Evolutionary conservation across 92 coral and sea anemone species (phyloP), one percentile per base, ranked within the genome.

Genomic region (Chrysogorgia sp.): DNA sequence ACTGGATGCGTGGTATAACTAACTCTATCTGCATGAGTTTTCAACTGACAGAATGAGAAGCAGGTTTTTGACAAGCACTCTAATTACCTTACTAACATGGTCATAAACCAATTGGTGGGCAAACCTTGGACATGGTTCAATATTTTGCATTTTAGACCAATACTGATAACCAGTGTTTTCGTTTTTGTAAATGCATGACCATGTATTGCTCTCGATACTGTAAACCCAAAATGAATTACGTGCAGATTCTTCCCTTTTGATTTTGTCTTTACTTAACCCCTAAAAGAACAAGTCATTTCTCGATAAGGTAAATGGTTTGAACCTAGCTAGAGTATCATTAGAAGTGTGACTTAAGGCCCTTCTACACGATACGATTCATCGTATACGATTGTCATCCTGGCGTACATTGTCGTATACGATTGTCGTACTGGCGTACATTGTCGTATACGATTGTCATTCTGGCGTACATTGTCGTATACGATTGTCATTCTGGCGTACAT

Each of bases 171-270:
- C 98, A 76, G 90, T 89, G 75, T 94, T 94, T 84, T 94, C 98
- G 76, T 94, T 94, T 90, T 88, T 91, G 84, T 94, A 94, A 29
- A 94, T 96, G 75, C 98, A 94, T 0, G 96, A 89, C 98, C 98
- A 93, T 81, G 84, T 80, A 74, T 87, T 89, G 48, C 75, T 86
- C 31, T 89, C 91, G 56, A 94, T 81, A 76, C 87, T 85, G 57
- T 89, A 91, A 26, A 94, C 97, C 98, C 98, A 94, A 86, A 94
- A 94, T 0, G 98, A 91, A 58, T 94, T 91, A 57, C 98, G 88
- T 1, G 90, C 92, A 9, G 93, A 82, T 56, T 91, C 98, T 24
- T 94, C 94, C 33, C 92, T 87, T 71, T 91, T 91, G 20, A 89
- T 93, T 75, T 94, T 94, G 33, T 94, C 97, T 74, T 91, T 94